Evolutionary conservation across 2,888 invertebrate genomes (phyloP).

Genomic region (Agrochola lota): DNA sequence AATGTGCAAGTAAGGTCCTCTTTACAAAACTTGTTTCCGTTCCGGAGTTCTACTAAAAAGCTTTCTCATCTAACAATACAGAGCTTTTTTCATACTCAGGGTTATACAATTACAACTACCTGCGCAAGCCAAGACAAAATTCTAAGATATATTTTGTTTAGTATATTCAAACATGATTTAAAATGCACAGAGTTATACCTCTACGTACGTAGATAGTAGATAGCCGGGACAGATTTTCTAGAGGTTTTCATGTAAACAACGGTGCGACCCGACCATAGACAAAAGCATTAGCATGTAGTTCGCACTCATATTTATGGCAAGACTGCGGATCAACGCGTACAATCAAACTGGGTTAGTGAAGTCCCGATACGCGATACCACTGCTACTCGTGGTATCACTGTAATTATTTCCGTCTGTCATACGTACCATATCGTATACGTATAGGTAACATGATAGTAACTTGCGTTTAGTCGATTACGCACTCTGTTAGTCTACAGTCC

Average conservation of each 20-base stretch:
- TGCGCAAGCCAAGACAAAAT: not conserved
- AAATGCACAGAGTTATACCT: not conserved
- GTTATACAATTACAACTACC: slow-evolving; percentile 19
- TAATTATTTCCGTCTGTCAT: slow-evolving; percentile 62
- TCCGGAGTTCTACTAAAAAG: slow-evolving; percentile 2
- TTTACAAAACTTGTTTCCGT: slow-evolving; percentile 27
- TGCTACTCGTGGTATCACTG: slow-evolving; percentile 50
- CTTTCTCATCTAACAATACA: slow-evolving; percentile 2
- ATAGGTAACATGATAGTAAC: slow-evolving; percentile 51
- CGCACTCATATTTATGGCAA: slow-evolving; percentile 45
- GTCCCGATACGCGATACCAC: slow-evolving; percentile 58
- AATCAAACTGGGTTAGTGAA: slow-evolving; percentile 59
- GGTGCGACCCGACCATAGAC: slow-evolving; percentile 43
- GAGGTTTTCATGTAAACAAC: slow-evolving; percentile 35
- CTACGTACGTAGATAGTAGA: not conserved
- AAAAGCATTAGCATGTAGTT: slow-evolving; percentile 42
- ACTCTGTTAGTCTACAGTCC: slow-evolving; percentile 17
- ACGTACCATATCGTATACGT: slow-evolving; percentile 35
- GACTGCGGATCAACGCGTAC: slow-evolving; percentile 46
- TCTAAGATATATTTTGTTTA: not conserved
- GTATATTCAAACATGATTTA: not conserved
- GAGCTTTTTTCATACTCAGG: slow-evolving; percentile 3
- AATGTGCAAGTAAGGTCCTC: not conserved
- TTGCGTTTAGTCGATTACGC: slow-evolving; percentile 53
- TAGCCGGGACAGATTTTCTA: slow-evolving; percentile 8